These are phyloP conservation scores for Emmelina monodactyla DNA, from an alignment of 2,888 invertebrate species.

Conservation along the genomic window DNA sequence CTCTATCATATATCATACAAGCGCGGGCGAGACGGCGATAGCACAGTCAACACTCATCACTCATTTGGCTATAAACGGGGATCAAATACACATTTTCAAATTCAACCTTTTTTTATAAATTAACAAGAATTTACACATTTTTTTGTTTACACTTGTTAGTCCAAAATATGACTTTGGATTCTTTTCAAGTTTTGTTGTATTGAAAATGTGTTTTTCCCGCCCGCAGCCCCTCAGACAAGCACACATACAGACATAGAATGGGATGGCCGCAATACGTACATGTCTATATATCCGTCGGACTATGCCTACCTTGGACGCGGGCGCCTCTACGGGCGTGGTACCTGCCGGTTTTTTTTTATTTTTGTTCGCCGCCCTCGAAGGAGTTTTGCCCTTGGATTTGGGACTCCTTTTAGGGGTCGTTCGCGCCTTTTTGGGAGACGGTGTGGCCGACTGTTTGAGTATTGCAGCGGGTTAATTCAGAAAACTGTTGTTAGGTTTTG, in stretches of 20 bases:
- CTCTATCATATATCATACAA: slow-evolving; percentile 12
- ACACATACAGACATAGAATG: slow-evolving; percentile 26
- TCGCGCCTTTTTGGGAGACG: slow-evolving; percentile 44
- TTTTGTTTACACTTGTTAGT: too few relatives aligned
- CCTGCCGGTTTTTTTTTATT: slow-evolving; percentile 41
- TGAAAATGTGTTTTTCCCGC: too few relatives aligned
- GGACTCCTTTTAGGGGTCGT: slow-evolving; percentile 48
- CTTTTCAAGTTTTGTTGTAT: too few relatives aligned
- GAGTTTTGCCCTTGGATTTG: slow-evolving; percentile 31
- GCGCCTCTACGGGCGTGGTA: slow-evolving; percentile 51
- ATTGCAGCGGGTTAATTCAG: too few relatives aligned
- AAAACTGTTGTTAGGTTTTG: too few relatives aligned
- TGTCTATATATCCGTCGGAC: slow-evolving; percentile 67
- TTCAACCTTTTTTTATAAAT: too few relatives aligned
- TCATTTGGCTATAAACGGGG: too few relatives aligned
- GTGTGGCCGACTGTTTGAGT: slow-evolving; percentile 33
- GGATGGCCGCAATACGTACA: slow-evolving; percentile 62
- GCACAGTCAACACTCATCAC: slow-evolving; percentile 21
- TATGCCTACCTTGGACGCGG: slow-evolving; percentile 65
- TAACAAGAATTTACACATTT: too few relatives aligned
- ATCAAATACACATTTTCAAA: too few relatives aligned
- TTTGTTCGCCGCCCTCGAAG: slow-evolving; percentile 30
- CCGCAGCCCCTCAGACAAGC: slow-evolving; percentile 5
- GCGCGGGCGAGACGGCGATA: slow-evolving; percentile 22
- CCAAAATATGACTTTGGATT: too few relatives aligned